A percentile compares a stretch with the other conserved stretches of the same genome.
These are phyloP conservation scores for Melanotaenia boesemani DNA, from an alignment of 2,797 vertebrate species.

Conservation along the genomic window DNA sequence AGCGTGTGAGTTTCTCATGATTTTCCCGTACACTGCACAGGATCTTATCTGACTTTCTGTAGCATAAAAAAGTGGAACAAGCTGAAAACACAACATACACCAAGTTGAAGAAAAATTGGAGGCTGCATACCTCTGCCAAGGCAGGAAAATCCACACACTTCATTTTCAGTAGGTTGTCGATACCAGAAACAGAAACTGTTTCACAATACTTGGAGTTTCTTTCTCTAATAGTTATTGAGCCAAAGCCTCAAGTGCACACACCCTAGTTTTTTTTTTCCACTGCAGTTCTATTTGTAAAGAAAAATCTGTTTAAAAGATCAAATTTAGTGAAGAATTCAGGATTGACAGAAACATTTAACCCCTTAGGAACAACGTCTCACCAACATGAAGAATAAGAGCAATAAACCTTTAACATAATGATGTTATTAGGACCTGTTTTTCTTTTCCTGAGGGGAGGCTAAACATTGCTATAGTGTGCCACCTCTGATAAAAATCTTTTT, in stretches of 20 bases:
- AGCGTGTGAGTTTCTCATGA: slow-evolving; percentile 4
- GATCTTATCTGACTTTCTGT: slow-evolving; percentile 19
- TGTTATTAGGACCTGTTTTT: no score
- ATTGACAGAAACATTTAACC: background rate
- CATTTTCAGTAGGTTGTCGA: background rate
- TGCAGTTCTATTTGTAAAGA: no score
- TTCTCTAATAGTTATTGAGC: background rate
- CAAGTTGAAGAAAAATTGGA: background rate
- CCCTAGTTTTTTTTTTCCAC: background rate
- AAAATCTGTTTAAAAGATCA: background rate
- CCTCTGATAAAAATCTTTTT: background rate
- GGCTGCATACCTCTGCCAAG: background rate
- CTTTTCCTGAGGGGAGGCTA: no score
- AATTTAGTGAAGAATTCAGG: background rate
- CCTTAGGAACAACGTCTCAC: background rate
- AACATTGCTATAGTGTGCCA: background rate
- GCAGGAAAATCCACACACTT: background rate
- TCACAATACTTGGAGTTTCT: background rate
- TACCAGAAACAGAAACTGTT: background rate
- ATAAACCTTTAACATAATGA: no score
- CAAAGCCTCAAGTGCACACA: background rate
- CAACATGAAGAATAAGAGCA: no score
- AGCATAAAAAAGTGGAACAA: background rate
- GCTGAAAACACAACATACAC: background rate
- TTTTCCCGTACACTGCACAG: background rate